Conservation (phyloP, 2,113 vertebrate species). For the Corydoras maculifer region DNA sequence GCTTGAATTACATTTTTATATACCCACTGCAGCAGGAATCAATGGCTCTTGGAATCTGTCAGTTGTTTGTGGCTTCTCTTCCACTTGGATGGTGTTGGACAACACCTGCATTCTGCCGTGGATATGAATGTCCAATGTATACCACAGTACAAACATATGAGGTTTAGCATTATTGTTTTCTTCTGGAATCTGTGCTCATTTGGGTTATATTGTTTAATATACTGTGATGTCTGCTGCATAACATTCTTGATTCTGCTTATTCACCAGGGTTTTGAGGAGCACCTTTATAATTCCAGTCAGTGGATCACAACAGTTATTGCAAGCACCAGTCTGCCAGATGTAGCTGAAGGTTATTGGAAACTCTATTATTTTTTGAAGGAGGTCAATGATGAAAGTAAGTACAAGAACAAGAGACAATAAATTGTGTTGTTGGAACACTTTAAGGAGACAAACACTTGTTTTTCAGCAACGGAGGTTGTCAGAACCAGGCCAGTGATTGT, state of each 20-base stretch:
- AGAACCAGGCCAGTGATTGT: constrained; percentile 26
- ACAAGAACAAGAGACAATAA: background rate
- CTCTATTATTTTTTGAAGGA: constrained; percentile 24
- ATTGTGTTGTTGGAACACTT: too few relatives aligned
- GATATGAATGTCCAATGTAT: constrained; percentile 41
- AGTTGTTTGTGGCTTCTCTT: constrained; percentile 8
- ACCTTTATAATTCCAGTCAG: constrained; percentile 10
- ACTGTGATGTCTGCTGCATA: too few relatives aligned
- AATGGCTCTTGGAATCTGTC: background rate
- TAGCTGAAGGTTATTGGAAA: constrained; percentile 18
- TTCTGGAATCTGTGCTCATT: too few relatives aligned
- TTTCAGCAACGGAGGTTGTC: constrained; percentile 29
- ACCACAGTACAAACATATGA: background rate
- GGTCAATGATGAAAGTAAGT: constrained; percentile 29
- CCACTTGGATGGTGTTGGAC: constrained; percentile 20
- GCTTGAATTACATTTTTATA: too few relatives aligned
- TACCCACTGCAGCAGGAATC: too few relatives aligned
- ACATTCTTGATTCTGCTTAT: too few relatives aligned
- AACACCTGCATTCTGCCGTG: constrained; percentile 36
- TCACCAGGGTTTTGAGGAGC: constrained; percentile 35
- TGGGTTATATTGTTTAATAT: too few relatives aligned
- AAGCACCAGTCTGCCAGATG: background rate
- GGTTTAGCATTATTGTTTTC: constrained; percentile 8
- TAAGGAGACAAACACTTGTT: background rate
- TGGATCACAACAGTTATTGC: constrained; percentile 30